Conservation (phyloP, 1,140 invertebrate species). For the Zaprionus nigranus region DNA sequence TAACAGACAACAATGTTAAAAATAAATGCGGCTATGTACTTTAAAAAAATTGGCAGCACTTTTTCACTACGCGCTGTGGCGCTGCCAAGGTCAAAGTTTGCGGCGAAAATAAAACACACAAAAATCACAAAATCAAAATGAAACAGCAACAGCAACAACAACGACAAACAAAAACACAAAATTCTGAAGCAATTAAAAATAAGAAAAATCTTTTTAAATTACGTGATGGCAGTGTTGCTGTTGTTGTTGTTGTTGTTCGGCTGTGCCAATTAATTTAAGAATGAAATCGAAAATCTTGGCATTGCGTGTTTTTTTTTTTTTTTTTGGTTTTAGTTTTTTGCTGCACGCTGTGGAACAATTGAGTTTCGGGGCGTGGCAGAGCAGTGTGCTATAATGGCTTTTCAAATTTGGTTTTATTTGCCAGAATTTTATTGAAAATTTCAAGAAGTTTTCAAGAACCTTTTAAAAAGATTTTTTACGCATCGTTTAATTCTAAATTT, state of each 20-base stretch:
- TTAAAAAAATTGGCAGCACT: constrained; percentile 49
- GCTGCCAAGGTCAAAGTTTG: constrained; percentile 75
- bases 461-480: neutral
- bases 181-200: constrained; percentile 39
- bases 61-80: constrained; percentile 28
- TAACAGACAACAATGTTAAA: constrained; percentile 21
- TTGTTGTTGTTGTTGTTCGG: constrained; percentile 48
- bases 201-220: constrained; percentile 66
- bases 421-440: neutral
- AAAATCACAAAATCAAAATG: constrained; percentile 31
- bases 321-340: constrained; percentile 9
- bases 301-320: constrained; percentile 41
- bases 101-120: constrained; percentile 19
- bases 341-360: constrained; percentile 1
- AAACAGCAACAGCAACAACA: constrained; percentile 1
- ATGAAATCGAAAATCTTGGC: constrained; percentile 77
- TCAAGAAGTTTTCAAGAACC: neutral
- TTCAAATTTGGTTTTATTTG: neutral
- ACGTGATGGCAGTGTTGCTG: constrained; percentile 48
- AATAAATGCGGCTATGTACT: constrained; percentile 29
- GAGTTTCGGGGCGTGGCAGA: neutral
- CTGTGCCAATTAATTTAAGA: constrained; percentile 77
- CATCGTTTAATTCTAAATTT: no score
- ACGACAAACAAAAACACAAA: constrained; percentile 34
- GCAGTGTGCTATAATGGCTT: neutral